Evolutionary conservation across 2,113 vertebrate genomes (phyloP), one percentile per base, ranked within the genome.

Genomic region (Catagonus wagneri): DNA sequence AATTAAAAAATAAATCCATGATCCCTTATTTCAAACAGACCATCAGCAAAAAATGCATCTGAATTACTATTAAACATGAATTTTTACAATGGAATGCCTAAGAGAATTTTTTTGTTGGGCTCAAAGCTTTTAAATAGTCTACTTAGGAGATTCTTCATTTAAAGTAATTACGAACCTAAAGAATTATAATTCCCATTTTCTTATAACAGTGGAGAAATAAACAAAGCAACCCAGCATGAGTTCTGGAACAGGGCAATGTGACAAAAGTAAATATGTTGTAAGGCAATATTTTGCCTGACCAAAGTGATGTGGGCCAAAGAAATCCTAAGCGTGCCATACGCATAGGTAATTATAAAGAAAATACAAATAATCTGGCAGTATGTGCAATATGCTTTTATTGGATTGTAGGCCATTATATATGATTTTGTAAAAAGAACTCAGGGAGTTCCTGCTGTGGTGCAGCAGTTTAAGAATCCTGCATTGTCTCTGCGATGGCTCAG

Each of bases 71-170:
- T 16, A 71, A 71, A 85, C 9, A 14, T 39, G 9, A 34, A 9
- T 9, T 90, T 85, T 93, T 80, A 87, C 34, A 71, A 69, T 76
- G 36, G 16, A 78, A 78, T 56, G 75, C 22, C 32, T 39, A 94
- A 81, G 29, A 63, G 2, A 39, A 95, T 32, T 56, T 39, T 84
- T 91, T 6, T 58, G 15, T 80, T 90, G 32, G 17, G 1, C 52
- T 69, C 20, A 79, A 74, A 69, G 85, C 32, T 84, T 61, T 93
- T 75, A 89, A 85, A 81, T 85, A 91, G 61, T 93, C 7, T 88
- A 2, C 52, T 89, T 93, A 52, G 58, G 25, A 27, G 20, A 91
- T 54, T 84, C n/a, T 13, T 92, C 52, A 89, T 93, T 85, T 84
- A 63, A 2, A 61, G 61, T 92, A 85, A 89, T 80, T 14, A 71